phyloP scores from a whole-genome alignment of 2,888 invertebrate species.

The Bombylius discolor region DNA sequence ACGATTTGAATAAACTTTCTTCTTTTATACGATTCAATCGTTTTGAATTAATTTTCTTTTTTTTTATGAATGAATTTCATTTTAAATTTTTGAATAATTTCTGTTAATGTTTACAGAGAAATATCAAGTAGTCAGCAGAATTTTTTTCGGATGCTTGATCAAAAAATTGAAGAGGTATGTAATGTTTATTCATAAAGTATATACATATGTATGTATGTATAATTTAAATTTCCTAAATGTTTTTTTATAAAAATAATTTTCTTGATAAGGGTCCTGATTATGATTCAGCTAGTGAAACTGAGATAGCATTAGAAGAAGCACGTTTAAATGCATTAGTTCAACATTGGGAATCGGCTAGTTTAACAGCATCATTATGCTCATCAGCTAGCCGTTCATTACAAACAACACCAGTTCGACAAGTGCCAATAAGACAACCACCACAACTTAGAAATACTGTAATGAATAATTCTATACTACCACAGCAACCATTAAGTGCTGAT shows the following conservation, averaged over 20 bases:
- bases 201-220: not conserved
- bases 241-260: not conserved
- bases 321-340: slow-evolving; percentile 54
- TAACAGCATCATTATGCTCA: slow-evolving; percentile 39
- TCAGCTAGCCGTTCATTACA: slow-evolving; percentile 42
- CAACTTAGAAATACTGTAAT: slow-evolving; percentile 21
- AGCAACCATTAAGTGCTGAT: slow-evolving; percentile 25
- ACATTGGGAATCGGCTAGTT: slow-evolving; percentile 64
- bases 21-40: no score
- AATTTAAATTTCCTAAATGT: not conserved
- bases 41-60: no score
- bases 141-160: slow-evolving; percentile 86
- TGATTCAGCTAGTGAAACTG: slow-evolving; percentile 63
- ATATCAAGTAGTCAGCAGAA: slow-evolving; percentile 80
- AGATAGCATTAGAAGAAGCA: slow-evolving; percentile 53
- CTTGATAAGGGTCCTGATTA: slow-evolving; percentile 61
- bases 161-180: slow-evolving; percentile 78
- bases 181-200: not conserved
- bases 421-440: slow-evolving; percentile 26
- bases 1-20: no score
- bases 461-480: slow-evolving; percentile 17
- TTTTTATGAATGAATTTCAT: no score
- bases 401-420: slow-evolving; percentile 39
- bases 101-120: slow-evolving; percentile 49
- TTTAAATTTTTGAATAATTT: no score